Evolutionary conservation across 37 sponge, comb jelly and placozoan genomes (phyloP), one percentile per base, ranked within the genome.

Genomic region (Halichondria panicea): DNA sequence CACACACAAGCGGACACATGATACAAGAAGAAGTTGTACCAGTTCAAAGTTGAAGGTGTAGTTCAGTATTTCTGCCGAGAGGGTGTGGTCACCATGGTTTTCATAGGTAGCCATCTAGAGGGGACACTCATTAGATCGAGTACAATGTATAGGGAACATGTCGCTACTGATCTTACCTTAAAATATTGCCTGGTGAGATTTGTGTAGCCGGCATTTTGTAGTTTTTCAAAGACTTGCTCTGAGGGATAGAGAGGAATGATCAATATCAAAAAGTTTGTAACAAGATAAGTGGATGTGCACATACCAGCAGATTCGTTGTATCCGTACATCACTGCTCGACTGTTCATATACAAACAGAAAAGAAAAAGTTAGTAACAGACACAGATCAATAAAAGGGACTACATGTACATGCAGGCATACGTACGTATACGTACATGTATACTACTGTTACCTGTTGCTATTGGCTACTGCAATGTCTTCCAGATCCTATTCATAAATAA

Each of bases 301-400:
- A 21, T 48, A 90, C 90, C 90, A 63, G 90, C 90, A 42, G 85
- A 84, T 35, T 40, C 59, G 54, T 90, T 90, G 54, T 80, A 90
- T 3, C 81, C 90, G 76, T 70, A 74, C 42, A 52, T 54, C 54
- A 90, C 85, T 22, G 90, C 80, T 6, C 90, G 90, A 71, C 90
- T 90, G 68, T 1, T 37, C 34, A 30, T 32, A 55, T 24, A 56
- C 19, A 61, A 27, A 55, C 48, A 43, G 4, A n/a, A 25, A 70
- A n/a, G n/a, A n/a, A 43, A 35, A 31, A 36, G 48, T 0, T 27
- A 34, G 48, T 44, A 5, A 41, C 24, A 67, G 2, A 67, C 3
- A 8, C 22, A 40, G 44, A 8, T 2, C 22, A 42, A 7, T 67
- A 7, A 27, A 42, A 39, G 19, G 19, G 43, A 28, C 43, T 41